Conservation (phyloP, 2,113 vertebrate genomes). For the Platichthys stellatus region DNA sequence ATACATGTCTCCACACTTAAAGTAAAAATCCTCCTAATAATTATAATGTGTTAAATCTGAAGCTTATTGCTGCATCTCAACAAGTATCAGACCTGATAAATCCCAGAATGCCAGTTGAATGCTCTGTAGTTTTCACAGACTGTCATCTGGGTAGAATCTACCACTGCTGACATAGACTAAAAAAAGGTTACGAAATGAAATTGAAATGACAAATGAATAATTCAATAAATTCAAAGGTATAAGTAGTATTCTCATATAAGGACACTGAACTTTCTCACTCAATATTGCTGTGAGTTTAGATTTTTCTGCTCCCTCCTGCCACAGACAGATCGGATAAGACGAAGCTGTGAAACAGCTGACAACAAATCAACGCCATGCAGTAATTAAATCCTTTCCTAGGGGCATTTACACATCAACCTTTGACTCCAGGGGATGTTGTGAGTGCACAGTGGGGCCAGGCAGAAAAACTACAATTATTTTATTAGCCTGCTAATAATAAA, state of each 20-base stretch:
- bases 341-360: conserved; percentile 70
- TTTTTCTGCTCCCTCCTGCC: conserved; percentile 55
- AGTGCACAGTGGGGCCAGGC: conserved; percentile 41
- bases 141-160: not conserved
- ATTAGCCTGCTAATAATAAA: conserved; percentile 68
- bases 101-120: conserved; percentile 13
- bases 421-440: conserved; percentile 59
- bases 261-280: conserved; percentile 50
- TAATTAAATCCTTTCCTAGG: conserved; percentile 73
- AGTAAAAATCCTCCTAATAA: not conserved
- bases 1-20: not conserved
- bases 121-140: not conserved
- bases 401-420: conserved; percentile 69
- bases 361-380: conserved; percentile 57
- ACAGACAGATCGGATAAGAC: conserved; percentile 37
- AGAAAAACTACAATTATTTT: conserved; percentile 56
- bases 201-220: conserved; percentile 30
- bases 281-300: conserved; percentile 54
- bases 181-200: conserved; percentile 11
- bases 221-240: conserved; percentile 6
- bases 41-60: not conserved
- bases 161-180: not conserved
- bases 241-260: conserved; percentile 50
- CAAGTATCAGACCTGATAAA: conserved; percentile 1
- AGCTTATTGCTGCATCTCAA: not conserved